Percentiles rank a stretch among this genome's conserved stretches.
These are phyloP conservation scores for Chiloscyllium punctatum DNA, from an alignment of 2,797 vertebrate genomes.

Conservation along the genomic window DNA sequence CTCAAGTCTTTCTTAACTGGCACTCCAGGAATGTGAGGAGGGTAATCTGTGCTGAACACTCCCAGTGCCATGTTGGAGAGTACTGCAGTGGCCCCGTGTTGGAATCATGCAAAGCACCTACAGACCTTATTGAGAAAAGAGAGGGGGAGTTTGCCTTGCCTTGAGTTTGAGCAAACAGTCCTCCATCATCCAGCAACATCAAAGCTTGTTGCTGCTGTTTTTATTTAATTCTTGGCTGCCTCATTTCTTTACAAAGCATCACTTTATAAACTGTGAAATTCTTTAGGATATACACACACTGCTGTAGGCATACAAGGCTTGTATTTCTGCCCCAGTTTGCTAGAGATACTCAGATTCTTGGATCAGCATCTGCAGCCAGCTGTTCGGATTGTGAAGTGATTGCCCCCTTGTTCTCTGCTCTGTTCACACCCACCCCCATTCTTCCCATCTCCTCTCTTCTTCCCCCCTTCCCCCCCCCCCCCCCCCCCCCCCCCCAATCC, in stretches of 20 bases:
- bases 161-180: neutral
- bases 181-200: neutral
- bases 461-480: no score
- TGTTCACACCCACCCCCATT: no score
- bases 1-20: neutral
- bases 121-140: neutral
- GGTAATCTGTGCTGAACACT: neutral
- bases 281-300: neutral
- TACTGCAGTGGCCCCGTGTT: neutral
- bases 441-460: no score
- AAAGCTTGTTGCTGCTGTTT: neutral
- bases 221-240: neutral
- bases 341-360: neutral
- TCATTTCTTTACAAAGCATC: neutral
- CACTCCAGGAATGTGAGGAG: neutral
- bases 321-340: neutral
- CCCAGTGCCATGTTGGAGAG: neutral
- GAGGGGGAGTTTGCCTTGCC: neutral
- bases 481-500: no score
- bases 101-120: neutral
- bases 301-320: neutral
- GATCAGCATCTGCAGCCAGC: neutral
- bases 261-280: neutral
- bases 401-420: neutral
- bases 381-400: neutral